Evolutionary conservation across 1,140 invertebrate genomes (phyloP).

Genomic region (Lepidurus couesii): DNA sequence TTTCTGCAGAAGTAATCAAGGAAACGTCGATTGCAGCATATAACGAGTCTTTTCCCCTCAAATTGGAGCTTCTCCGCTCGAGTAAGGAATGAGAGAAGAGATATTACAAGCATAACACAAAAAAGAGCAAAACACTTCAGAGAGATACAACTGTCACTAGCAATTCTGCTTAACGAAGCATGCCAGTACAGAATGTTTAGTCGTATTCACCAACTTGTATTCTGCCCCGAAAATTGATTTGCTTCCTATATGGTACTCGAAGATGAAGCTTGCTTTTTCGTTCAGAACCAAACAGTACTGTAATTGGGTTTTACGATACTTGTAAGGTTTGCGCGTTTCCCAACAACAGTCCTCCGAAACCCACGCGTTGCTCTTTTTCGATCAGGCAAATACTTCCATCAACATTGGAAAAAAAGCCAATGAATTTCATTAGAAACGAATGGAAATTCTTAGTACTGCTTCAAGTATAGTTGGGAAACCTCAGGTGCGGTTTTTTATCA

Average conservation of each 20-base stretch:
- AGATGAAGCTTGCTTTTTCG: too few species aligned
- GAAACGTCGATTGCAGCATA: background rate
- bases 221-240: background rate
- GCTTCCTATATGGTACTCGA: background rate
- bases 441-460: background rate
- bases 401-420: background rate
- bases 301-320: too few species aligned
- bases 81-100: too few species aligned
- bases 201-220: too few species aligned
- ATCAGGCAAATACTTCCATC: background rate
- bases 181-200: too few species aligned
- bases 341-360: background rate
- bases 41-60: background rate
- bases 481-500: background rate
- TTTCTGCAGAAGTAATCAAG: background rate
- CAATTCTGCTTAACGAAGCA: too few species aligned
- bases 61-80: too few species aligned
- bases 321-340: background rate
- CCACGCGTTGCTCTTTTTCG: background rate
- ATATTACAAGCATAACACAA: background rate
- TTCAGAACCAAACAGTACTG: too few species aligned
- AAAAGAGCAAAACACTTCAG: background rate
- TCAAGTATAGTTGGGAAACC: background rate
- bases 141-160: background rate
- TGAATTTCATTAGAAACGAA: background rate